Conservation (phyloP, 2,888 invertebrate species). For the Caradrina clavipalpis region DNA sequence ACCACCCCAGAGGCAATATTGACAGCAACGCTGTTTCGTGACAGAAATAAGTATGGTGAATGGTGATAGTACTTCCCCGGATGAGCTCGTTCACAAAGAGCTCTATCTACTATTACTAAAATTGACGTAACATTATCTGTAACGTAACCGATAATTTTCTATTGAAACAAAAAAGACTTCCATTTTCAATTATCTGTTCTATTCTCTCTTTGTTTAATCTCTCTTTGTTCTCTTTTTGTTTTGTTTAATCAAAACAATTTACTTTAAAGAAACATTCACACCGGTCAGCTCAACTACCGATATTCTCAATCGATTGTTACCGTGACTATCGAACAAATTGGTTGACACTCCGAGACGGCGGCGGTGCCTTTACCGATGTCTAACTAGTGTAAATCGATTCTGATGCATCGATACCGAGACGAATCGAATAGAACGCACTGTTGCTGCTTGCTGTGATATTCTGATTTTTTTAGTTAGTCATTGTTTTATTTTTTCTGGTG, state of each 20-base stretch:
- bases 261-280: constrained; percentile 45
- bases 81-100: too few species aligned
- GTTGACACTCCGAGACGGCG: constrained; percentile 70
- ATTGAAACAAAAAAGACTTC: background rate
- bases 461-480: background rate
- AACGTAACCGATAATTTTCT: background rate
- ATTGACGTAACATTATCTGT: background rate
- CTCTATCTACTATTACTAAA: too few species aligned
- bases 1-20: too few species aligned
- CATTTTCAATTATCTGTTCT: background rate
- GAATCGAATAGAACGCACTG: constrained; percentile 62
- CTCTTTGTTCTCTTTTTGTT: constrained; percentile 11
- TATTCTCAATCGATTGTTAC: constrained; percentile 70
- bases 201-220: background rate
- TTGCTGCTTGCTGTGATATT: constrained; percentile 26
- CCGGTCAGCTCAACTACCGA: constrained; percentile 54
- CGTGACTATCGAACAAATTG: constrained; percentile 77
- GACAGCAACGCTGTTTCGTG: too few species aligned
- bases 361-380: constrained; percentile 74
- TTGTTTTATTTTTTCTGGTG: background rate
- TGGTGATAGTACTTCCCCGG: too few species aligned
- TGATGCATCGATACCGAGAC: constrained; percentile 72
- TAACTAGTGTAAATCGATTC: constrained; percentile 81
- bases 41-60: too few species aligned
- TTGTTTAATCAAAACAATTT: constrained; percentile 25